Conservation (phyloP, 2,113 vertebrate genomes). For the Machaerirhynchus nigripectus region DNA sequence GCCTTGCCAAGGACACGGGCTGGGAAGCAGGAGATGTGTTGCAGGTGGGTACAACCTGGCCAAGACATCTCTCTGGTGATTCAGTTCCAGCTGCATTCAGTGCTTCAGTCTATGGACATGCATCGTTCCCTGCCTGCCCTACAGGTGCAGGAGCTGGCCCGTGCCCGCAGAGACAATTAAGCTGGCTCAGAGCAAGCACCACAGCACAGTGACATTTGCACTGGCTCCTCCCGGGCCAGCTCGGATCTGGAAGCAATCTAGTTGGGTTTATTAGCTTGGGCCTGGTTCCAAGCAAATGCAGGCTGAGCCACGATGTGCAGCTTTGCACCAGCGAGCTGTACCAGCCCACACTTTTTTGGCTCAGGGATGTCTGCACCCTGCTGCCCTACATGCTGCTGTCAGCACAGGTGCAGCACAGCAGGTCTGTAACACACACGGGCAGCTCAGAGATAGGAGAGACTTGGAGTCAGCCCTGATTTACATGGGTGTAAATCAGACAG, state of each 20-base stretch:
- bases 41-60: not conserved
- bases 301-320: not conserved
- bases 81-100: not conserved
- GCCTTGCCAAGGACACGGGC: not conserved
- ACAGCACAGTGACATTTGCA: conserved; percentile 2
- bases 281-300: not conserved
- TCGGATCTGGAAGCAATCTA: conserved; percentile 36
- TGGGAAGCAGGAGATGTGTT: not conserved
- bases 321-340: not conserved
- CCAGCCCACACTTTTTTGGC: not conserved
- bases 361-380: not conserved
- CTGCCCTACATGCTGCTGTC: not conserved
- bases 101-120: not conserved
- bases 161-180: not conserved
- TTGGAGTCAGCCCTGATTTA: not conserved
- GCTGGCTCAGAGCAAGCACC: not conserved
- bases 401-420: conserved; percentile 3
- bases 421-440: not conserved
- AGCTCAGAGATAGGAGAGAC: not conserved
- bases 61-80: rapidly evolving
- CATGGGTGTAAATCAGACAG: not conserved
- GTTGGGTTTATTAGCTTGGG: conserved; percentile 45
- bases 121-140: not conserved
- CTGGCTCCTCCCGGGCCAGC: conserved; percentile 19
- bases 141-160: conserved; percentile 16